Conservation (phyloP, 2,113 vertebrate species). For the Sialia sialis region DNA sequence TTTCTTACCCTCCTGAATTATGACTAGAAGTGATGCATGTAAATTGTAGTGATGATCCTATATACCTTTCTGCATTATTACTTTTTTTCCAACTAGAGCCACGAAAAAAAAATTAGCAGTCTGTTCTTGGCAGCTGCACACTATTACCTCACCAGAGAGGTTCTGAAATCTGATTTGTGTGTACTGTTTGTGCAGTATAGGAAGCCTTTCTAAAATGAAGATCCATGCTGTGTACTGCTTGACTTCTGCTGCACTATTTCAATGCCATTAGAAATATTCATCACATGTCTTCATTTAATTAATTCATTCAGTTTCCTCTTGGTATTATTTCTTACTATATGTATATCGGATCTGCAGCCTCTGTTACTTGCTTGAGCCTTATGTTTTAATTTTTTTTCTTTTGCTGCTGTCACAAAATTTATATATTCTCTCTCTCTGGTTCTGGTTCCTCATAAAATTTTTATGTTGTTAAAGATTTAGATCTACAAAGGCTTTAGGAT, state of each 20-base stretch:
- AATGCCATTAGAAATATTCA: not conserved
- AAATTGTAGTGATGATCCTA: not conserved
- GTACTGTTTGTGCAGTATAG: not conserved
- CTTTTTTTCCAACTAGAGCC: not conserved
- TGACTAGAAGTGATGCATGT: not conserved
- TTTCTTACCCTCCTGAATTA: not conserved
- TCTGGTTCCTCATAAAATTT: not conserved
- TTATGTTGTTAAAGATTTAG: not conserved
- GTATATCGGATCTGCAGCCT: not conserved
- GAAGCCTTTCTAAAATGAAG: constrained; percentile 34
- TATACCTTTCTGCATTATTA: not conserved
- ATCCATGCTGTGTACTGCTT: not conserved
- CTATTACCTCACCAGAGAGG: not conserved
- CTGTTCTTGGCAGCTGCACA: not conserved
- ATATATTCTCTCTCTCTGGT: not conserved
- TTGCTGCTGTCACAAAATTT: not conserved
- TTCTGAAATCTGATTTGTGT: constrained; percentile 33
- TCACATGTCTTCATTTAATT: constrained; percentile 36
- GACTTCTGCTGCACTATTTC: not conserved
- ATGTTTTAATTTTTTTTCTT: not conserved
- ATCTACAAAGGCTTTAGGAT: not conserved
- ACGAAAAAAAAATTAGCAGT: not conserved
- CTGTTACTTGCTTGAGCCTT: not conserved
- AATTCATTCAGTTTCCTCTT: constrained; percentile 27
- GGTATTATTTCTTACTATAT: not conserved